These are phyloP conservation scores for Lycodopsis pacificus DNA, from an alignment of 2,797 vertebrate genomes.

Conservation along the genomic window DNA sequence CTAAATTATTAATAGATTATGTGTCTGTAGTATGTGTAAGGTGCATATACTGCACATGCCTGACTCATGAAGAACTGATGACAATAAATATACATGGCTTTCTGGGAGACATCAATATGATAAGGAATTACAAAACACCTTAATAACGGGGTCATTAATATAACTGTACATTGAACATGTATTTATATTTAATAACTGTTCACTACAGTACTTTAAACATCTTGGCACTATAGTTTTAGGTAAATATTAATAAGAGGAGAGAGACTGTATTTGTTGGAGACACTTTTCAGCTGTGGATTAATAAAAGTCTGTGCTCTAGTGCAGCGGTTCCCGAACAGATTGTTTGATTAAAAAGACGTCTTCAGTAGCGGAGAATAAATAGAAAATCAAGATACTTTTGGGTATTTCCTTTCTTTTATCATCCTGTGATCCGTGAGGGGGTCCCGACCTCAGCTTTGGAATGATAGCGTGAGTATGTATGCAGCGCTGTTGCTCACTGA, in stretches of 20 bases:
- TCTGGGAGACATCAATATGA: not conserved
- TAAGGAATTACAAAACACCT: not conserved
- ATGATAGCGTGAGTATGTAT: not conserved
- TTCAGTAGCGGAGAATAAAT: not conserved
- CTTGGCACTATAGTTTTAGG: not conserved
- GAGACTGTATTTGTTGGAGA: not conserved
- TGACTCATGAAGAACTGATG: not conserved
- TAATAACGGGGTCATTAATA: not conserved
- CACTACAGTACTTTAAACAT: not conserved
- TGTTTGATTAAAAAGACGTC: not conserved
- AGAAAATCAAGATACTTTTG: not conserved
- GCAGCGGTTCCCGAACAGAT: not conserved
- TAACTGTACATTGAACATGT: not conserved
- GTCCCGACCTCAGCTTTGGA: not conserved
- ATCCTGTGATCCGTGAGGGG: not conserved
- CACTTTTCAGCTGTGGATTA: not conserved
- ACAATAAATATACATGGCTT: not conserved
- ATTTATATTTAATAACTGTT: not conserved
- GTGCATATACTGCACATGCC: not conserved
- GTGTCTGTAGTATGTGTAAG: not conserved
- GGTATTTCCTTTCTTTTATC: not conserved
- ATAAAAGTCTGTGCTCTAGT: not conserved
- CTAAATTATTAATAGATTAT: slow-evolving; percentile 14
- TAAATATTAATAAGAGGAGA: not conserved
- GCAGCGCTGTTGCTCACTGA: not conserved